Percentiles rank a stretch among this genome's conserved stretches.
phyloP scores from a whole-genome alignment of 2,797 vertebrate genomes.

The Nyctalus aviator region DNA sequence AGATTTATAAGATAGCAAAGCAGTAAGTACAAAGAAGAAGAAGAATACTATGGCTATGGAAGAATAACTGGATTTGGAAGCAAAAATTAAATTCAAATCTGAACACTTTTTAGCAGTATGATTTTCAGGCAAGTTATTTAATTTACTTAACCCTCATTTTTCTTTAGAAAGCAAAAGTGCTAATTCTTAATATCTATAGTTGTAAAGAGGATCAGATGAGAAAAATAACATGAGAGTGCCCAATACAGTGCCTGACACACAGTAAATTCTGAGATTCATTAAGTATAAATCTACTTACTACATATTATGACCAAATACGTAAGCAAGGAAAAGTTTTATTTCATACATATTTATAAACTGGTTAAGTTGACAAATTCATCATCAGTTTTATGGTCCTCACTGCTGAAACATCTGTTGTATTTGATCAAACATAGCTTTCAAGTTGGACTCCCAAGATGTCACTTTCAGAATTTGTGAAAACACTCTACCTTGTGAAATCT shows the following conservation, averaged over 20 bases:
- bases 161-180: not conserved
- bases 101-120: not conserved
- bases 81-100: not conserved
- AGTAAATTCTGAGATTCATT: not conserved
- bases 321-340: not conserved
- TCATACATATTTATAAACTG: not conserved
- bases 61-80: not conserved
- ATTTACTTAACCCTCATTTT: not conserved
- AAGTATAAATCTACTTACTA: not conserved
- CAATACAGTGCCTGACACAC: not conserved
- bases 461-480: not conserved
- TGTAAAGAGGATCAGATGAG: not conserved
- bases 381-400: not conserved
- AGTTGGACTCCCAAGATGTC: not conserved
- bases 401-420: not conserved
- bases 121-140: slow-evolving; percentile 28
- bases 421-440: not conserved
- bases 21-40: not conserved
- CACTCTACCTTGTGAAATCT: not conserved
- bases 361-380: not conserved
- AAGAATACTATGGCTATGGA: not conserved
- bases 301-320: not conserved
- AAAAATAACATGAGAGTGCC: not conserved
- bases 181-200: not conserved
- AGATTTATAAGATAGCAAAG: not conserved